Evolutionary conservation across 1,140 invertebrate genomes (phyloP).

Genomic region (Zaprionus nigranus): DNA sequence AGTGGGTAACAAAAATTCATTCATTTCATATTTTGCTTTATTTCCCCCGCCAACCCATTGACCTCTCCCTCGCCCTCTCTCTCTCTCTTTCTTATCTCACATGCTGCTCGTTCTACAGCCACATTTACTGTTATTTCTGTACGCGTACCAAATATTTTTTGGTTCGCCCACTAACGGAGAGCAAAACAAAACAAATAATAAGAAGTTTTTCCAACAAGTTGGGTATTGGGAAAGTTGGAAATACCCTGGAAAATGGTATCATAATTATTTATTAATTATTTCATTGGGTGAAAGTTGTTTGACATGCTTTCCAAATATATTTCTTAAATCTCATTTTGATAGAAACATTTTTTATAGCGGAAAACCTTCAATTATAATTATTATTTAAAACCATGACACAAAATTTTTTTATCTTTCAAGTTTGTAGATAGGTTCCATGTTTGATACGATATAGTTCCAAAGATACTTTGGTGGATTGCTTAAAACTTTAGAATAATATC

Average conservation of each 20-base stretch:
- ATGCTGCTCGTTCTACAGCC: slow-evolving; percentile 60
- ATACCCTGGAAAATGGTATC: slow-evolving; percentile 29
- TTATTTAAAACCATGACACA: too few species aligned
- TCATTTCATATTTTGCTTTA: slow-evolving; percentile 77
- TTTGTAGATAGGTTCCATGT: too few species aligned
- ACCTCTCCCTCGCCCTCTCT: background rate
- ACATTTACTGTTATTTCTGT: slow-evolving; percentile 78
- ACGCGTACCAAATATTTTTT: slow-evolving; percentile 71
- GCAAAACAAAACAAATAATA: slow-evolving; percentile 56
- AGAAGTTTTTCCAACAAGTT: slow-evolving; percentile 40
- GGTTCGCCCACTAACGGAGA: slow-evolving; percentile 33
- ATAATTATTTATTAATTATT: background rate
- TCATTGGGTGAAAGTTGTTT: too few species aligned
- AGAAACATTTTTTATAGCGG: too few species aligned
- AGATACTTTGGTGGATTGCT: too few species aligned
- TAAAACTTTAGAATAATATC: too few species aligned
- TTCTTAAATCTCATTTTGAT: background rate
- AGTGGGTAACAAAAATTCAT: slow-evolving; percentile 83
- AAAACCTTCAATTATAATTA: too few species aligned
- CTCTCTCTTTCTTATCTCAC: slow-evolving; percentile 12
- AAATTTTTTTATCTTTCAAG: too few species aligned
- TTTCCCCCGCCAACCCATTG: background rate
- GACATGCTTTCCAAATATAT: background rate
- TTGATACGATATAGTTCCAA: too few species aligned
- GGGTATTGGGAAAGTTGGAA: background rate